Percentiles rank a stretch among this genome's conserved stretches.
Evolutionary conservation across 2,113 vertebrate species (phyloP).

Genomic region (Octodon degus): DNA sequence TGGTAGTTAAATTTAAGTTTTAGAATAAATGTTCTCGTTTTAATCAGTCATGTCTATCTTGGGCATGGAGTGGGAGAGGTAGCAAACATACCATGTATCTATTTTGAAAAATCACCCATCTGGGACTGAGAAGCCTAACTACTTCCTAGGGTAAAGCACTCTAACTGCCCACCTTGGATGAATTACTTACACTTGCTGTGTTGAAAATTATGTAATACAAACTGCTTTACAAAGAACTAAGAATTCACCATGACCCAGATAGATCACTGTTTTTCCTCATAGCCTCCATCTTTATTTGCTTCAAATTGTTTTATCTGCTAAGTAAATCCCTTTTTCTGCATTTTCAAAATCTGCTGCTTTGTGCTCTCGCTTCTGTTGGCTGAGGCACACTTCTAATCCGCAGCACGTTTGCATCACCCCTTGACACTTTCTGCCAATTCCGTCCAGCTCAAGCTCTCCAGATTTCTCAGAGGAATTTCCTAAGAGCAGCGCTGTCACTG

Average conservation of each 20-base stretch:
- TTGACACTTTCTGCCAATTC: background rate
- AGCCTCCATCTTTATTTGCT: background rate
- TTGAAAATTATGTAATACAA: background rate
- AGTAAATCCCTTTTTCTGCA: background rate
- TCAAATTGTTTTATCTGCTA: background rate
- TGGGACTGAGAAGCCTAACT: background rate
- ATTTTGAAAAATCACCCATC: background rate
- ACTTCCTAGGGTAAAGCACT: background rate
- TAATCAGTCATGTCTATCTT: background rate
- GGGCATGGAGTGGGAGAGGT: background rate
- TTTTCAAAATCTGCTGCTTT: background rate
- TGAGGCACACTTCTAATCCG: background rate
- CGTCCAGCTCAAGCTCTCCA: background rate
- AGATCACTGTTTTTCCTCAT: background rate
- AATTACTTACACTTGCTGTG: background rate
- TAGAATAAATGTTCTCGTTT: background rate
- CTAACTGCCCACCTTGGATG: background rate
- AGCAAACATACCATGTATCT: background rate
- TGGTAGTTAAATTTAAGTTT: slow-evolving; percentile 4
- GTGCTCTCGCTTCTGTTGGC: background rate
- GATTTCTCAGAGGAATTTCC: background rate
- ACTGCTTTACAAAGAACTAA: background rate
- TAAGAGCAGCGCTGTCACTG: background rate
- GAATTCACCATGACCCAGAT: background rate
- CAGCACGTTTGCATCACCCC: background rate